phyloP scores from a whole-genome alignment of 2,113 vertebrate species.

The Dipodomys merriami region DNA sequence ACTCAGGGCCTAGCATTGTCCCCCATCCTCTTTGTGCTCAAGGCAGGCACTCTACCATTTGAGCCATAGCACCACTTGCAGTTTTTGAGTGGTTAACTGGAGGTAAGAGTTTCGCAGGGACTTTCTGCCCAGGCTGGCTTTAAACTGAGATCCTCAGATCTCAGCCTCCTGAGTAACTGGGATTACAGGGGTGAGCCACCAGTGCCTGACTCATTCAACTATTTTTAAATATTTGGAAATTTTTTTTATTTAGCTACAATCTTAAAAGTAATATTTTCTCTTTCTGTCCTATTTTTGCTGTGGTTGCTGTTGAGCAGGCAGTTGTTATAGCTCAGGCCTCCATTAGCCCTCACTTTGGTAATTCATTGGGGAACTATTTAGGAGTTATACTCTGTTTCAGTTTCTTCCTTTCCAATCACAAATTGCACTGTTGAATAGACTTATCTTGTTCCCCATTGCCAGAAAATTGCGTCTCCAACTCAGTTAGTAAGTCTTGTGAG shows the following conservation, averaged over 20 bases:
- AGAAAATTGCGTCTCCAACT: background rate
- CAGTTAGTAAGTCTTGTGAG: background rate
- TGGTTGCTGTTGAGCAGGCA: background rate
- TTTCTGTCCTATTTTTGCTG: background rate
- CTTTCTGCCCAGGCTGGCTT: too few relatives aligned
- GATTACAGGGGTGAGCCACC: too few relatives aligned
- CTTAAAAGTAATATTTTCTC: background rate
- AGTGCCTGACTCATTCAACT: background rate
- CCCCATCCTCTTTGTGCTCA: too few relatives aligned
- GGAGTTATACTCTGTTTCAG: background rate
- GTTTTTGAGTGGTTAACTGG: too few relatives aligned
- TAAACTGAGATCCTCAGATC: too few relatives aligned
- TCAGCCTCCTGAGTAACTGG: too few relatives aligned
- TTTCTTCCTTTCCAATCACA: background rate
- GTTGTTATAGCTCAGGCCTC: background rate
- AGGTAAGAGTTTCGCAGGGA: too few relatives aligned
- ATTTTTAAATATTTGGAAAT: background rate
- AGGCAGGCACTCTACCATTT: too few relatives aligned
- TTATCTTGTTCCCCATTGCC: background rate
- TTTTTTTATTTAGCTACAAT: background rate
- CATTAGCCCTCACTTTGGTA: conserved; percentile 3
- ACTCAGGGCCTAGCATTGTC: too few relatives aligned
- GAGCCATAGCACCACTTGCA: too few relatives aligned
- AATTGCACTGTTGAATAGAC: background rate
- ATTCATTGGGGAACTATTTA: background rate